Conservation (phyloP, 2,113 vertebrate genomes). For the Ciconia boyciana region DNA sequence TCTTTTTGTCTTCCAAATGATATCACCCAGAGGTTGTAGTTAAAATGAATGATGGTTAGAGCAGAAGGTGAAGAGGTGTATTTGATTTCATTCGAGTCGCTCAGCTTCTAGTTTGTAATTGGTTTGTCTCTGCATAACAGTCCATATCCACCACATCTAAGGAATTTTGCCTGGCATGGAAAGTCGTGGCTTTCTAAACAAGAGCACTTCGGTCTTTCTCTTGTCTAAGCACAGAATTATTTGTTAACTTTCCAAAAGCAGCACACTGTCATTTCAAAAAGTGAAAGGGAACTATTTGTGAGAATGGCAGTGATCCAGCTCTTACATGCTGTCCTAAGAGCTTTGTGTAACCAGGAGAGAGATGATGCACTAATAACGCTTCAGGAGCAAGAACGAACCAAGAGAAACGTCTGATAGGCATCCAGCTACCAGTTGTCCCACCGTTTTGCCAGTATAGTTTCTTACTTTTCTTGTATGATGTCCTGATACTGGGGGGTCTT, state of each 20-base stretch:
- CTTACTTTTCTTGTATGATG: neutral
- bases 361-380: neutral
- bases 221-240: neutral
- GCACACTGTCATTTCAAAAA: neutral
- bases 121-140: neutral
- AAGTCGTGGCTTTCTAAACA: neutral
- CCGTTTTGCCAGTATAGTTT: neutral
- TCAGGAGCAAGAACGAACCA: neutral
- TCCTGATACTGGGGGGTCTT: neutral
- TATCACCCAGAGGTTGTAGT: neutral
- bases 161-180: neutral
- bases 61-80: neutral
- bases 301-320: neutral
- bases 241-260: neutral
- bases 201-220: neutral
- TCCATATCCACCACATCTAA: neutral
- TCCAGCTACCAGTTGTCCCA: neutral
- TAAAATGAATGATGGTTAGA: constrained; percentile 4
- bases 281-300: neutral
- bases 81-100: constrained; percentile 21
- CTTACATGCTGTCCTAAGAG: neutral
- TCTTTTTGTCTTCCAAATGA: neutral
- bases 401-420: neutral
- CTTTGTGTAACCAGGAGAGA: neutral
- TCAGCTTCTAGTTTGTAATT: neutral